phyloP scores from a whole-genome alignment of 2,113 vertebrate species.

The Callaeas wilsoni region DNA sequence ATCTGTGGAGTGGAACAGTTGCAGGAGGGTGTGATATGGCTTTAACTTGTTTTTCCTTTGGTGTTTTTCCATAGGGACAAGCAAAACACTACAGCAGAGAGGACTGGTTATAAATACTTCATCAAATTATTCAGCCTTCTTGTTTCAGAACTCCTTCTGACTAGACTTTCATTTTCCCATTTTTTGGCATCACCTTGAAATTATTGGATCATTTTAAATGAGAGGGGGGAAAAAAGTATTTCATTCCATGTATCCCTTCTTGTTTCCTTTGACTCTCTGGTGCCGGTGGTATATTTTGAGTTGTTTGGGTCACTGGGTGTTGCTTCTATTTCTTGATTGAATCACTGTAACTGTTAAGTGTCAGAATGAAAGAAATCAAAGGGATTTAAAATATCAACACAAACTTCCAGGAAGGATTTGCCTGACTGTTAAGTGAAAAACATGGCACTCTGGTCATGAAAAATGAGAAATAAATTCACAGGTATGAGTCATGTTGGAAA shows the following conservation, averaged over 20 bases:
- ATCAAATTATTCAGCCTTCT: neutral
- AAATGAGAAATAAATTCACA: conserved; percentile 30
- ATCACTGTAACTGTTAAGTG: neutral
- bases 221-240: neutral
- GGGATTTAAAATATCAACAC: conserved; percentile 24
- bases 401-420: conserved; percentile 38
- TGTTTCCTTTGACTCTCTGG: neutral
- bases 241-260: neutral
- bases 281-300: neutral
- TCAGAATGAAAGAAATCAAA: conserved; percentile 33
- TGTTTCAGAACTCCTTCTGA: neutral
- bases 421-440: conserved; percentile 27
- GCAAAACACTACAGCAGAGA: neutral
- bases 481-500: conserved; percentile 38
- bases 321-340: neutral
- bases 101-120: neutral
- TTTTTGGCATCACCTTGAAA: neutral
- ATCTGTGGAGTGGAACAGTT: neutral
- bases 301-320: conserved; percentile 8
- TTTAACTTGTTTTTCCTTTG: neutral
- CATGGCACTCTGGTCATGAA: neutral
- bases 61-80: neutral
- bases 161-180: neutral
- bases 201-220: neutral
- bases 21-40: neutral